Evolutionary conservation across 2,888 invertebrate genomes (phyloP).

Genomic region (Stenolophus ochropezus): DNA sequence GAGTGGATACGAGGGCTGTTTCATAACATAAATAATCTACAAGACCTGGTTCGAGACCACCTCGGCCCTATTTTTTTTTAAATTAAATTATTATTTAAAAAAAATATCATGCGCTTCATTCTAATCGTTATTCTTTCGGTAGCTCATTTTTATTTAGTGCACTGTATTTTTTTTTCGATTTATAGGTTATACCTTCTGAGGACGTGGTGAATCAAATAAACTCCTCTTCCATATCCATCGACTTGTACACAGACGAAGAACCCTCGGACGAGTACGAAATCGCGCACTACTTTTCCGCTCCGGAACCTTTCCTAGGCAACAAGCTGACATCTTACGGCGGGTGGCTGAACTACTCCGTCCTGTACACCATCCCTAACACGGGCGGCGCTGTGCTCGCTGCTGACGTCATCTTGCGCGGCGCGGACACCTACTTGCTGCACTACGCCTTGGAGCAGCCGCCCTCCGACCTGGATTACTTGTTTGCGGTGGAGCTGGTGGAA

Average conservation of each 20-base stretch:
- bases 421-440: slow-evolving; percentile 82
- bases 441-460: slow-evolving; percentile 88
- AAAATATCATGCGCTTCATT: too few relatives aligned
- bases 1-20: too few relatives aligned
- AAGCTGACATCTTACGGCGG: slow-evolving; percentile 93
- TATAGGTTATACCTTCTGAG: neutral
- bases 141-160: too few relatives aligned
- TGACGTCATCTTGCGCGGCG: slow-evolving; percentile 88
- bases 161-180: slow-evolving; percentile 10
- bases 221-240: slow-evolving; percentile 74
- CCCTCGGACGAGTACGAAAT: slow-evolving; percentile 68
- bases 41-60: too few relatives aligned
- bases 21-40: too few relatives aligned
- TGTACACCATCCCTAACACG: slow-evolving; percentile 75
- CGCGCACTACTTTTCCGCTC: slow-evolving; percentile 86
- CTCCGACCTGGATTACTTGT: slow-evolving; percentile 78
- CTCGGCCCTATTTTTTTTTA: too few relatives aligned
- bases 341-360: slow-evolving; percentile 84
- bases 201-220: slow-evolving; percentile 67
- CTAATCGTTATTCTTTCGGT: too few relatives aligned
- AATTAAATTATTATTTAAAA: too few relatives aligned
- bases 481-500: slow-evolving; percentile 84
- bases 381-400: slow-evolving; percentile 80
- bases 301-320: slow-evolving; percentile 85
- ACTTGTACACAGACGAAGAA: slow-evolving; percentile 73